Evolutionary conservation across 2,797 vertebrate species (phyloP).

Genomic region (Neomorphus geoffroyi): DNA sequence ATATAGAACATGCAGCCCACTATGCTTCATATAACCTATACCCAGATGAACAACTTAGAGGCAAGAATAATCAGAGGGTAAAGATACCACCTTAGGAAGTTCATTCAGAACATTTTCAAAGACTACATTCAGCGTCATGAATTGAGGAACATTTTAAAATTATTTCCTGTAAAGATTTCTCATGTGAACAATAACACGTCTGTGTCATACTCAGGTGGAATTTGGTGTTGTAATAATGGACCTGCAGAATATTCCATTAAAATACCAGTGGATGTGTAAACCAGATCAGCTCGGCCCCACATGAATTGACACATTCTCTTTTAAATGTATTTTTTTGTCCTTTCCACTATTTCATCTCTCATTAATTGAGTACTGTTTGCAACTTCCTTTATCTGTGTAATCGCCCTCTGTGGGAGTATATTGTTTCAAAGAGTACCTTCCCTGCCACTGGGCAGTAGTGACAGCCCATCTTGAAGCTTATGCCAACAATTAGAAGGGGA

Average conservation of each 20-base stretch:
- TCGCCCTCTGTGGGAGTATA: background rate
- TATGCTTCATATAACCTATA: background rate
- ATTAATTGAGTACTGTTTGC: background rate
- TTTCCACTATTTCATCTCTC: background rate
- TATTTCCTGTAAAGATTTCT: background rate
- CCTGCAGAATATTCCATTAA: background rate
- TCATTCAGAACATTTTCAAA: background rate
- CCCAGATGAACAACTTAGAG: background rate
- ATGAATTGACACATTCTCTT: background rate
- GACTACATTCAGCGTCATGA: background rate
- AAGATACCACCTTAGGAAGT: background rate
- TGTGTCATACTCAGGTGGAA: background rate
- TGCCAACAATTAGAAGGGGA: background rate
- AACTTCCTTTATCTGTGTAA: background rate
- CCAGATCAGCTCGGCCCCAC: background rate
- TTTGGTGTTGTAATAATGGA: background rate
- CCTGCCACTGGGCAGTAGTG: background rate
- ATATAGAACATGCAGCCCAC: background rate
- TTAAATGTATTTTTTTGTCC: background rate
- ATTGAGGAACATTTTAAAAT: background rate
- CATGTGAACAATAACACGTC: background rate
- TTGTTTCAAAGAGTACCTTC: background rate
- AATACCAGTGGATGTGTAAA: background rate
- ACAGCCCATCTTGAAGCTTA: slow-evolving; percentile 8
- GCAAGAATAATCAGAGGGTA: background rate